Evolutionary conservation across 2,888 invertebrate genomes (phyloP).

Genomic region (Mactromeris polynyma): DNA sequence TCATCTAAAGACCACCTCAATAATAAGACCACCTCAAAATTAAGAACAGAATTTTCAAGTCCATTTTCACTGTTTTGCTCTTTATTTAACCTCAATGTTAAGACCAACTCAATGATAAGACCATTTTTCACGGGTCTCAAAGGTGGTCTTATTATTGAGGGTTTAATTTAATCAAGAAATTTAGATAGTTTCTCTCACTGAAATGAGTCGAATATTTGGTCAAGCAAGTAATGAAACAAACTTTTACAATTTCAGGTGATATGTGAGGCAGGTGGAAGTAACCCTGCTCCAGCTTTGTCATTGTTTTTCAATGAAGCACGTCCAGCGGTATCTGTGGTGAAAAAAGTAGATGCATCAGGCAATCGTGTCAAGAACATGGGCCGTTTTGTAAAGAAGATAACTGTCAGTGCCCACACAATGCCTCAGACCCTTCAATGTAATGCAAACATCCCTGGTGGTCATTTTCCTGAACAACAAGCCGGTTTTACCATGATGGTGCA

Average conservation of each 20-base stretch:
- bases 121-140: no score
- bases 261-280: conserved; percentile 56
- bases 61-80: no score
- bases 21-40: no score
- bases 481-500: conserved; percentile 42
- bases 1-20: no score
- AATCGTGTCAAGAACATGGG: conserved; percentile 22
- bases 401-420: conserved; percentile 7
- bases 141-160: no score
- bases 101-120: no score
- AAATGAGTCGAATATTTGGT: no score
- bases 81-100: no score
- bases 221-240: no score
- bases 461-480: conserved; percentile 37
- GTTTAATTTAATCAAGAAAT: no score
- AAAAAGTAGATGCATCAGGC: neutral
- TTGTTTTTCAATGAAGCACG: conserved; percentile 33
- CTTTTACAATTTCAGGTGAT: conserved; percentile 29
- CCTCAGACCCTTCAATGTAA: conserved; percentile 32
- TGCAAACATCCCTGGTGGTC: conserved; percentile 38
- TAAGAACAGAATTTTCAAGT: no score
- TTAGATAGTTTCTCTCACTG: no score
- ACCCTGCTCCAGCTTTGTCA: conserved; percentile 50
- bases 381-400: neutral
- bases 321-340: neutral